A percentile compares a stretch with the other conserved stretches of the same genome.
These are phyloP conservation scores for Hyles vespertilio DNA, from an alignment of 1,140 invertebrate species.

Conservation along the genomic window DNA sequence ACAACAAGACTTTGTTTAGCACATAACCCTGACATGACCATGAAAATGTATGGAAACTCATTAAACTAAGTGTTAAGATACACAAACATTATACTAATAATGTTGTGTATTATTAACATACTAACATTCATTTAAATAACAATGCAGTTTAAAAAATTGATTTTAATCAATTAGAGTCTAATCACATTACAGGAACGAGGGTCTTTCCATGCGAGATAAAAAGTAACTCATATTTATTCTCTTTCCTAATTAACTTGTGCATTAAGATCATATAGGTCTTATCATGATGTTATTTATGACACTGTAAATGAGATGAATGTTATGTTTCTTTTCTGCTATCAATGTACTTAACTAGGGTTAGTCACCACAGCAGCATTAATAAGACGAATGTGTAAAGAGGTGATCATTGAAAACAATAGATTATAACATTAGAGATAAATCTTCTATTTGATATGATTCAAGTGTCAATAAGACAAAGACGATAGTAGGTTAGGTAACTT, in stretches of 20 bases:
- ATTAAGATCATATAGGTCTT: not conserved
- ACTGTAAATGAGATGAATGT: not conserved
- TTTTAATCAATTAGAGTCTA: no score
- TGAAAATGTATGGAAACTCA: no score
- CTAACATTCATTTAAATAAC: no score
- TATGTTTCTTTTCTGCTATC: constrained; percentile 1
- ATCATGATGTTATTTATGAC: no score
- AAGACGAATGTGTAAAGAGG: not conserved
- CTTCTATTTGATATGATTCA: constrained; percentile 14
- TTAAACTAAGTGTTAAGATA: no score
- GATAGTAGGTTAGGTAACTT: constrained; percentile 57
- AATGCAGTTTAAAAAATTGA: no score
- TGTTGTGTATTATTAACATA: no score
- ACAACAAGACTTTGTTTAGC: constrained; percentile 13
- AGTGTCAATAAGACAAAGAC: constrained; percentile 43
- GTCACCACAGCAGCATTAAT: not conserved
- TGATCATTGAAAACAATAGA: constrained; percentile 16
- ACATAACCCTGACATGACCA: no score
- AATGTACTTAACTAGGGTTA: not conserved
- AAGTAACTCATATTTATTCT: not conserved
- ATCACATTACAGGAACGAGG: no score
- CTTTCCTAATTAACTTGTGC: not conserved
- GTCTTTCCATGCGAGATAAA: not conserved
- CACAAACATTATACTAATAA: no score
- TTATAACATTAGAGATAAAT: constrained; percentile 20